Evolutionary conservation across 1,140 invertebrate genomes (phyloP).

Genomic region (Cheumatopsyche charites): DNA sequence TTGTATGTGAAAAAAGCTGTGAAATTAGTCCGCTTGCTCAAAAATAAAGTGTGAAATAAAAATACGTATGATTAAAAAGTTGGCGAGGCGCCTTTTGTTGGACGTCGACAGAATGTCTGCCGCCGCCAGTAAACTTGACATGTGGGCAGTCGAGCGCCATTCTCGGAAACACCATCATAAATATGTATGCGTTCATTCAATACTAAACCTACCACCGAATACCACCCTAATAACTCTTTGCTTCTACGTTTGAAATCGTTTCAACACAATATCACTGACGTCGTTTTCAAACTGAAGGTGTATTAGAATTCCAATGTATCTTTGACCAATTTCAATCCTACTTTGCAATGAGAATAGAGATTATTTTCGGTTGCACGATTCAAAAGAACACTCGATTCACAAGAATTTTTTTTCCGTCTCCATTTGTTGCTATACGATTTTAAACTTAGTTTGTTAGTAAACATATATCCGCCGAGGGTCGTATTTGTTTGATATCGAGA

Average conservation of each 20-base stretch:
- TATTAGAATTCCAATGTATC: background rate
- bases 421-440: background rate
- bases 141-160: conserved; percentile 37
- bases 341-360: background rate
- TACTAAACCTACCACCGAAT: too few relatives aligned
- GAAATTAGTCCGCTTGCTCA: too few relatives aligned
- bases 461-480: background rate
- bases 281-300: background rate
- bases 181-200: conserved; percentile 18
- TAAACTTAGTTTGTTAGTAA: background rate
- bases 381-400: background rate
- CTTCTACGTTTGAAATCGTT: background rate
- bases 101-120: conserved; percentile 34
- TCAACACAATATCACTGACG: background rate
- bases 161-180: conserved; percentile 37
- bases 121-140: conserved; percentile 30
- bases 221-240: background rate
- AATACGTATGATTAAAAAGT: too few relatives aligned
- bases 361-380: background rate
- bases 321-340: background rate
- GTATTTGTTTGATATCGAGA: background rate
- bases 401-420: background rate
- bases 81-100: conserved; percentile 29
- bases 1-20: too few relatives aligned
- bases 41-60: too few relatives aligned